Base-by-base conservation (phyloP, 2,797 vertebrate species). In the Cynodonichthys magdalenae region DNA sequence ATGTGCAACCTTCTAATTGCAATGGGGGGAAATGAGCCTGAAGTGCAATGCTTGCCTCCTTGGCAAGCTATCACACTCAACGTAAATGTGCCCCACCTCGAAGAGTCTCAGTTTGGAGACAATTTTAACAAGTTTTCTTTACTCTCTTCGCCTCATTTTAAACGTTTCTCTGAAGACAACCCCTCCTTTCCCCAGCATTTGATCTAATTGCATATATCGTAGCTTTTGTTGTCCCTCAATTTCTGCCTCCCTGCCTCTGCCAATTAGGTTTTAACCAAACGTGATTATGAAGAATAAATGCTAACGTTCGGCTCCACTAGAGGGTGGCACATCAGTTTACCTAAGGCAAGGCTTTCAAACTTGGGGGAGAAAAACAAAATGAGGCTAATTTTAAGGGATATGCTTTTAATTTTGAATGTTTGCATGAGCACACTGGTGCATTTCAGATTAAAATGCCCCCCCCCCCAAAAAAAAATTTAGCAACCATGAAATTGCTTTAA, bases 251-350 rank as follows among this genome's bases (percentile, higher is more conserved):
- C 83, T 87, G 86, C 81, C 60, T 87, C 73, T 77, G 71, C 87
- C 89, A 92, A 89, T 90, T 92, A 91, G 64, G 77, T 91, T 91
- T 92, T 83, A 89, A 88, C 73, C 85, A 88, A 90, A 92, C 84
- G 90, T 92, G 91, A 92, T 94, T 92, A 93, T 91, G 84, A 87
- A 85, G 87, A 89, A 84, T 91, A 91, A 91, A 88, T 87, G 89
- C 85, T 83, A 74, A 61, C 68, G 89, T 93, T 93, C 87, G 36
- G 86, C 90, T 94, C 83, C 89, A 90, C 67, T 91, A 91, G 90
- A 93, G 87, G 82, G 84, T 76, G 83, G 87, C 75, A 80, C 84
- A 83, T 89, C 85, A 83, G 82, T 92, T 88, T 78, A 90, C 87
- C 88, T 82, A 66, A 85, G 89, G 90, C 88, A 28, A 74, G 74